Evolutionary conservation across 2,888 invertebrate species (phyloP).

Genomic region (Apeira syringaria): DNA sequence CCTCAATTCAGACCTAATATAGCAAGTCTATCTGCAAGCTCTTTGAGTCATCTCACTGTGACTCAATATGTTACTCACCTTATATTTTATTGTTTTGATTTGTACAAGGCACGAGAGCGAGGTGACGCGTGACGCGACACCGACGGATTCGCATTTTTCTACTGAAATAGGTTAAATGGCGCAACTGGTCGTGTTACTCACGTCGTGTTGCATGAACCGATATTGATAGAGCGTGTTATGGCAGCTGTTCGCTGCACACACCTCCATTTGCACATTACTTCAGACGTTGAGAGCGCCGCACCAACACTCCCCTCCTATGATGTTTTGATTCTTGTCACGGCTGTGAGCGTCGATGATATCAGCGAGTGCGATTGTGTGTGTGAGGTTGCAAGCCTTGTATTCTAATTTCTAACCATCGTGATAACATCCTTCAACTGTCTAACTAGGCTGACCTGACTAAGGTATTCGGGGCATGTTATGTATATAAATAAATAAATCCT

Average conservation of each 20-base stretch:
- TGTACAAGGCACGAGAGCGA: neutral
- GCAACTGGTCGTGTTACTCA: constrained; percentile 7
- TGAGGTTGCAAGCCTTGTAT: too few relatives aligned
- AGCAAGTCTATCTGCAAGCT: constrained; percentile 4
- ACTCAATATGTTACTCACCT: constrained; percentile 23
- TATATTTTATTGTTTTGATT: constrained; percentile 23
- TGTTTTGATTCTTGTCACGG: too few relatives aligned
- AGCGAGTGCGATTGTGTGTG: too few relatives aligned
- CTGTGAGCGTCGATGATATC: too few relatives aligned
- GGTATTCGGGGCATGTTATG: too few relatives aligned
- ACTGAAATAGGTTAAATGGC: constrained; percentile 5
- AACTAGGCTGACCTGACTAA: too few relatives aligned
- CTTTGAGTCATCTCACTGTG: constrained; percentile 18
- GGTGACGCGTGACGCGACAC: too few relatives aligned
- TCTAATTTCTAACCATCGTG: too few relatives aligned
- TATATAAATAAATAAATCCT: too few relatives aligned
- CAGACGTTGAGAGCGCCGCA: too few relatives aligned
- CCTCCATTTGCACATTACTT: constrained; percentile 4
- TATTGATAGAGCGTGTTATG: neutral
- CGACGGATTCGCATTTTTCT: constrained; percentile 20
- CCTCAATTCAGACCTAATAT: neutral
- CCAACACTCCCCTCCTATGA: too few relatives aligned
- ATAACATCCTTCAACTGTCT: too few relatives aligned
- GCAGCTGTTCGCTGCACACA: constrained; percentile 1
- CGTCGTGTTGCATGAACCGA: neutral